These are phyloP conservation scores for Amniataba percoides DNA, from an alignment of 2,797 vertebrate species.

Conservation along the genomic window DNA sequence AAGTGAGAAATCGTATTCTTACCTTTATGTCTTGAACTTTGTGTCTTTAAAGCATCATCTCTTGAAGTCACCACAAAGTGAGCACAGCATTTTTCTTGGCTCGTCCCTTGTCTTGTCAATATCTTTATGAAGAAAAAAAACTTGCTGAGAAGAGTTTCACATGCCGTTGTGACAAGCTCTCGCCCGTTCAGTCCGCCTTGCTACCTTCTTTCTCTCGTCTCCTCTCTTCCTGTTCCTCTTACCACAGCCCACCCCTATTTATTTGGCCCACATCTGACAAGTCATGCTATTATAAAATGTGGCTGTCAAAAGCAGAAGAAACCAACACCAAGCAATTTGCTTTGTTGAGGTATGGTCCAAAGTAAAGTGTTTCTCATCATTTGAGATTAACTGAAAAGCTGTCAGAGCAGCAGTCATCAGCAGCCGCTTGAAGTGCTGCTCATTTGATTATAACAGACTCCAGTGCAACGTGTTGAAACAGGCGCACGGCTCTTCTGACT, in stretches of 20 bases:
- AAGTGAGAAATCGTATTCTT: constrained; percentile 34
- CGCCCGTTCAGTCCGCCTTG: constrained; percentile 54
- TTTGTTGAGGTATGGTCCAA: not conserved
- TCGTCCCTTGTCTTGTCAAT: constrained; percentile 16
- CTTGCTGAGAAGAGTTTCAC: constrained; percentile 50
- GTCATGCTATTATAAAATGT: constrained; percentile 41
- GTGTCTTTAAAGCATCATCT: constrained; percentile 73
- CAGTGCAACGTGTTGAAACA: constrained; percentile 84
- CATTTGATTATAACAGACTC: constrained; percentile 60
- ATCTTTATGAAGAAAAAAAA: constrained; percentile 37
- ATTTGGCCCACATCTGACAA: constrained; percentile 65
- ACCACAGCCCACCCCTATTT: constrained; percentile 80
- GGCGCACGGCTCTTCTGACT: constrained; percentile 74
- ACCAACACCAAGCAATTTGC: not conserved
- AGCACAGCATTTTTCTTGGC: constrained; percentile 65
- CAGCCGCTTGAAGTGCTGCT: constrained; percentile 47
- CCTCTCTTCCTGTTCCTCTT: constrained; percentile 89
- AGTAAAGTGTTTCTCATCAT: not conserved
- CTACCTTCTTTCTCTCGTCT: constrained; percentile 64
- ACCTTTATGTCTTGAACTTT: constrained; percentile 55
- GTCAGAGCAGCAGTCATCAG: constrained; percentile 5
- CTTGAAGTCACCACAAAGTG: constrained; percentile 45
- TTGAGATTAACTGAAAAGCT: constrained; percentile 20
- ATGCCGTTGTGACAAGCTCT: constrained; percentile 60
- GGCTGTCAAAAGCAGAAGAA: constrained; percentile 28